A percentile compares a stretch with the other conserved stretches of the same genome.
Conservation (phyloP, 2,113 vertebrate genomes). For the Chrysochloris asiatica region DNA sequence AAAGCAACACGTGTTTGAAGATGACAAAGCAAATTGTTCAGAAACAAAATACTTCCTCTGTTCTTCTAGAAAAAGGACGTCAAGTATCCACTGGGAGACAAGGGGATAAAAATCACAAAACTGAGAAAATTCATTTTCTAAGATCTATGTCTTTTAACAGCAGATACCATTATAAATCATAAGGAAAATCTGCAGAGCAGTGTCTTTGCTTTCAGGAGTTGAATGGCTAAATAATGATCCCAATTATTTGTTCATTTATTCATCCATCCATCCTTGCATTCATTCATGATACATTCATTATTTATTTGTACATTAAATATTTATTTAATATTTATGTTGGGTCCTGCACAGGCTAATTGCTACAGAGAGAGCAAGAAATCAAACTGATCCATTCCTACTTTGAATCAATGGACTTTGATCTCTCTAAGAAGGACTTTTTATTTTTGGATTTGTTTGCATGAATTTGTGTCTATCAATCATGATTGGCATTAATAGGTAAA, state of each 20-base stretch:
- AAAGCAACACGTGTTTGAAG: neutral
- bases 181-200: neutral
- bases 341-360: neutral
- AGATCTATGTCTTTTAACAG: neutral
- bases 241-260: neutral
- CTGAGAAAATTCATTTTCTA: neutral
- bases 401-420: neutral
- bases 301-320: slow-evolving; percentile 10
- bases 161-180: slow-evolving; percentile 17
- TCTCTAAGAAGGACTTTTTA: neutral
- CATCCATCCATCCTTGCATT: neutral
- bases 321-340: neutral
- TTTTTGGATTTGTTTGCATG: neutral
- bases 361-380: neutral
- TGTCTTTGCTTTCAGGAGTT: neutral
- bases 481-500: neutral
- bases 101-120: neutral
- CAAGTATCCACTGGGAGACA: neutral
- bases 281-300: neutral
- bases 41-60: neutral
- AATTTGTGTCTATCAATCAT: neutral
- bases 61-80: neutral
- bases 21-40: neutral
- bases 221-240: neutral
- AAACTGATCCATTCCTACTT: neutral